Evolutionary conservation across 2,888 invertebrate species (phyloP).

Genomic region (Mycogona germanica): DNA sequence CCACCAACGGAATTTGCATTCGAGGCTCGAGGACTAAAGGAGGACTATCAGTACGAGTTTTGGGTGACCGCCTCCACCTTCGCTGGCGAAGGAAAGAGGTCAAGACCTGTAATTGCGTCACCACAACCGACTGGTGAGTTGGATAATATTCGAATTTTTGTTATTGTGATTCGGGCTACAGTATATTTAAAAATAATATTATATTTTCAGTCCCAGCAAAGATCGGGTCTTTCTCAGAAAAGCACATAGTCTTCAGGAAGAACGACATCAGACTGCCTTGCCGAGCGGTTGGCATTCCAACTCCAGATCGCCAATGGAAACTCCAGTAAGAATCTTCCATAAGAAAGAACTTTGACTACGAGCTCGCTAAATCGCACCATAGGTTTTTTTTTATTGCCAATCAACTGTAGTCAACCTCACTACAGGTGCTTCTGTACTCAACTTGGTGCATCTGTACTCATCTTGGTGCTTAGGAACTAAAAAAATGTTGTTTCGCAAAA

Average conservation of each 20-base stretch:
- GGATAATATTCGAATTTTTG: background rate
- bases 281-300: constrained; percentile 83
- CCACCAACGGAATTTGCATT: constrained; percentile 15
- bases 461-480: too few relatives aligned
- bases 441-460: background rate
- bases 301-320: constrained; percentile 72
- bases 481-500: too few relatives aligned
- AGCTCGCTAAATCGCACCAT: too few relatives aligned
- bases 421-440: too few relatives aligned
- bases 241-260: constrained; percentile 73
- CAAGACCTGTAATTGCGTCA: constrained; percentile 59
- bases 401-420: too few relatives aligned
- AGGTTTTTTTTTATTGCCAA: too few relatives aligned
- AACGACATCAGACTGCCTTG: constrained; percentile 86
- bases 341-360: too few relatives aligned
- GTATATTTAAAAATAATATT: background rate
- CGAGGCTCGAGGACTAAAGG: constrained; percentile 19
- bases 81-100: constrained; percentile 70
- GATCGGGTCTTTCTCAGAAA: constrained; percentile 88
- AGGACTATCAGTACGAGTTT: constrained; percentile 37
- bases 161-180: background rate
- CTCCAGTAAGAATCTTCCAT: constrained; percentile 5
- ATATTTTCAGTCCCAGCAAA: constrained; percentile 64
- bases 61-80: constrained; percentile 66
- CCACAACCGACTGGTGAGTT: constrained; percentile 48